Base-by-base conservation (phyloP, 2,888 invertebrate species). In the Hemithea aestivaria region DNA sequence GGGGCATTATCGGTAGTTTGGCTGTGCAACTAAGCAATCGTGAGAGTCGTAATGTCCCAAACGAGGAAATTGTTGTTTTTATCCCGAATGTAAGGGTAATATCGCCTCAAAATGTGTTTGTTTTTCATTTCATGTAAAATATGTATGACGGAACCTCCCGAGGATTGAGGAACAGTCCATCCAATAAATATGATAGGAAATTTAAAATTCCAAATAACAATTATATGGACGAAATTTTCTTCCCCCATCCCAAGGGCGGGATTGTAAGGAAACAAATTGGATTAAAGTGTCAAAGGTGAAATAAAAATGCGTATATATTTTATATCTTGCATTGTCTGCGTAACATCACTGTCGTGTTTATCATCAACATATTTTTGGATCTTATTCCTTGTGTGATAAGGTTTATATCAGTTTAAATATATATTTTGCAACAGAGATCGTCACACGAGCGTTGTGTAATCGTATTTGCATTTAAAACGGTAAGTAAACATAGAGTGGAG, bases 231-330 rank as follows among this genome's bases (percentile, higher is more conserved):
- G 69, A 73, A 70, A 65, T 72, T 70, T 53, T 73, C 68, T 73
- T 72, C 76, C 83, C 82, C 77, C 51, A 57, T 84, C 87, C 82
- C 84, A 49, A 50, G 84, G 78, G 87, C 59, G 61, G 65, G 58
- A 77, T 82, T 82, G 71, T 66, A 77, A 78, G 74, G 66, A 80
- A 84, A 82, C 81, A 84, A 87, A 87, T 85, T 85, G 80, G 84
- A 87, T 87, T 85, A 84, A 83, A 84, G 71, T 85, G 84, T 85
- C 85, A 87, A 85, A 87, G 85, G 82, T 85, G 77, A 82, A 80
- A 85, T 83, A 84, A 84, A 84, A 84, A 81, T 56, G 63, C 61
- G 70, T 49, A 64, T 72, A 74, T 75, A 73, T 67, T 76, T 73
- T 72, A 72, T 74, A 73, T 76, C 65, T 73, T 53, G 66, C 70